Evolutionary conservation across 2,113 vertebrate genomes (phyloP).

Genomic region (Variabilichromis moorii): DNA sequence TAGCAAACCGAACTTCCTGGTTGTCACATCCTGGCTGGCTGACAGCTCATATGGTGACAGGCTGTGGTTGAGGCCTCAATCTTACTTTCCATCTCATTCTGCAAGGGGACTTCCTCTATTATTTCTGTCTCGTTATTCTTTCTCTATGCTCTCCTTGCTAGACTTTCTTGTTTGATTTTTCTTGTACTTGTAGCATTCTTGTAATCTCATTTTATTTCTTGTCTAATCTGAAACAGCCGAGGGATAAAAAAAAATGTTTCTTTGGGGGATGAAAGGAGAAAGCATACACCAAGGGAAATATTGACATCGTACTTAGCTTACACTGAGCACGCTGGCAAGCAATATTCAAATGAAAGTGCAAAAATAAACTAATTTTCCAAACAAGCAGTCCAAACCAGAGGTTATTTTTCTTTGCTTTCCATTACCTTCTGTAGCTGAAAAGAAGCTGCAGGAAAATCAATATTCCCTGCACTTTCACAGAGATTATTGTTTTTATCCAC

Average conservation of each 20-base stretch:
- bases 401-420: not conserved
- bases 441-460: not conserved
- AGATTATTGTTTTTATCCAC: not conserved
- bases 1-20: conserved; percentile 40
- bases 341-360: not conserved
- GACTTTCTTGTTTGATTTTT: not conserved
- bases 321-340: not conserved
- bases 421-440: not conserved
- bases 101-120: not conserved
- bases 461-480: not conserved
- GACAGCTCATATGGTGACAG: conserved; percentile 35
- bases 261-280: not conserved
- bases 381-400: not conserved
- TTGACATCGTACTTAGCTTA: not conserved
- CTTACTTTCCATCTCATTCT: conserved; percentile 3
- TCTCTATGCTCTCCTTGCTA: not conserved
- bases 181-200: not conserved
- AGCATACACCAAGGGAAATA: not conserved
- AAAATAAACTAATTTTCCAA: not conserved
- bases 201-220: not conserved
- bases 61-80: conserved; percentile 27
- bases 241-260: not conserved
- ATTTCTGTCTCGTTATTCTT: not conserved
- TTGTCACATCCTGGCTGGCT: conserved; percentile 44
- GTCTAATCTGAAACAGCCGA: not conserved